A percentile compares a stretch with the other conserved stretches of the same genome.
Conservation (phyloP, 2,888 invertebrate genomes). For the Tanytarsus gracilentus region DNA sequence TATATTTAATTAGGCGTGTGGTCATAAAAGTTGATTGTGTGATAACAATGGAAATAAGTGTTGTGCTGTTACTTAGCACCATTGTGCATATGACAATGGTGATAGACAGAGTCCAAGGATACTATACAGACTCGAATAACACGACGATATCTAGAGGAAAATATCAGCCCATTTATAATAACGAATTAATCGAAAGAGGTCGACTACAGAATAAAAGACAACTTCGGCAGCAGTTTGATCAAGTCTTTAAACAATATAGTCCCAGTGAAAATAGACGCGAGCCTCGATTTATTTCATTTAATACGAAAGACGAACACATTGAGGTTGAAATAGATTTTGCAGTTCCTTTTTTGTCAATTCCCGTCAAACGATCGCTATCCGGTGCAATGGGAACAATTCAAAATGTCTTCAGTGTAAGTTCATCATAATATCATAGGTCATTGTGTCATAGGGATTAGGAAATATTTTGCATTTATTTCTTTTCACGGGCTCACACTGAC, state of each 20-base stretch:
- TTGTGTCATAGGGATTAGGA: neutral
- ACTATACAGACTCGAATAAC: neutral
- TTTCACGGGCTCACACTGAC: neutral
- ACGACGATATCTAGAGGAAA: neutral
- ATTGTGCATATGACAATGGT: neutral
- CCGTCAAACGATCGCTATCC: constrained; percentile 16
- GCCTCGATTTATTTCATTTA: constrained; percentile 29
- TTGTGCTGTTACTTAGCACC: constrained; percentile 18
- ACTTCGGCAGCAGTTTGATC: constrained; percentile 6
- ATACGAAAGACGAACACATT: constrained; percentile 29
- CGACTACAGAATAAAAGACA: neutral
- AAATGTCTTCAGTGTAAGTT: constrained; percentile 4
- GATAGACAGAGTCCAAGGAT: constrained; percentile 13
- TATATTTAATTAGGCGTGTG: constrained; percentile 7
- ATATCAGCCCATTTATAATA: neutral
- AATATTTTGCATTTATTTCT: neutral
- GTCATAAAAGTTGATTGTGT: neutral
- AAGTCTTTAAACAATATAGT: constrained; percentile 13
- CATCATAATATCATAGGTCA: neutral
- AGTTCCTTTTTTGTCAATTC: constrained; percentile 29
- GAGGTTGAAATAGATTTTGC: constrained; percentile 30
- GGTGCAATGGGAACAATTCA: constrained; percentile 20
- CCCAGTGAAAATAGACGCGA: constrained; percentile 18
- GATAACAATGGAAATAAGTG: constrained; percentile 5
- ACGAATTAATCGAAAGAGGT: neutral